A percentile compares a stretch with the other conserved stretches of the same genome.
These are phyloP conservation scores for Cylindroiulus punctatus DNA, from an alignment of 2,888 invertebrate genomes.

Conservation along the genomic window DNA sequence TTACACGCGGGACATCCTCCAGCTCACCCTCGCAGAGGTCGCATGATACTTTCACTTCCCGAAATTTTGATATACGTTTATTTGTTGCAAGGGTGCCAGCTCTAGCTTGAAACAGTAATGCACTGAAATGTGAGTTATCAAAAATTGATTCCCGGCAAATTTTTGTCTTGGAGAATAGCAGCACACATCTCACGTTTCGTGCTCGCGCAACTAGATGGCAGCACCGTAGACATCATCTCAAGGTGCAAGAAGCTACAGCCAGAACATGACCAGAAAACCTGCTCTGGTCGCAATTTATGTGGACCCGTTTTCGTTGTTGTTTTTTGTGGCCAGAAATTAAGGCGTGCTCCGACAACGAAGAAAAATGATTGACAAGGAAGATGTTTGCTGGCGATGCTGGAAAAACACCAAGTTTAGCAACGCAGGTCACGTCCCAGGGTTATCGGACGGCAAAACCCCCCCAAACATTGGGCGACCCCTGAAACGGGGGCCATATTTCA, in stretches of 20 bases:
- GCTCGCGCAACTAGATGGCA: no score
- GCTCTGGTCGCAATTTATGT: conserved; percentile 22
- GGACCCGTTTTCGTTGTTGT: neutral
- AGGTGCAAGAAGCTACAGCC: neutral
- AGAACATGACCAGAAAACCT: conserved; percentile 1
- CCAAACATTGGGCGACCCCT: neutral
- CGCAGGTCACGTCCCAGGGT: conserved; percentile 6
- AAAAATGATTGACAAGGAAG: conserved; percentile 37
- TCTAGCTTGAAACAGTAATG: no score
- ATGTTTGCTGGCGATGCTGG: neutral
- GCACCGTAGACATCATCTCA: no score
- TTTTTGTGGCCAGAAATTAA: neutral
- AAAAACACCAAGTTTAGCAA: neutral
- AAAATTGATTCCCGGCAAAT: no score
- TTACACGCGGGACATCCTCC: no score
- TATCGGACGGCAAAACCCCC: neutral
- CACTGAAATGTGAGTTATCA: no score
- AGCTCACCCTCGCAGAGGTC: no score
- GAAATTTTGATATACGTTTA: no score
- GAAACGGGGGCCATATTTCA: neutral
- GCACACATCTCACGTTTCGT: no score
- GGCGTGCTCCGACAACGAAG: conserved; percentile 21
- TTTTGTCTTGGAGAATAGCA: no score
- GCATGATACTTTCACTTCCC: no score
- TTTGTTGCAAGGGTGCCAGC: no score